Conservation (phyloP, 2,888 invertebrate genomes). For the Agrochola lota region DNA sequence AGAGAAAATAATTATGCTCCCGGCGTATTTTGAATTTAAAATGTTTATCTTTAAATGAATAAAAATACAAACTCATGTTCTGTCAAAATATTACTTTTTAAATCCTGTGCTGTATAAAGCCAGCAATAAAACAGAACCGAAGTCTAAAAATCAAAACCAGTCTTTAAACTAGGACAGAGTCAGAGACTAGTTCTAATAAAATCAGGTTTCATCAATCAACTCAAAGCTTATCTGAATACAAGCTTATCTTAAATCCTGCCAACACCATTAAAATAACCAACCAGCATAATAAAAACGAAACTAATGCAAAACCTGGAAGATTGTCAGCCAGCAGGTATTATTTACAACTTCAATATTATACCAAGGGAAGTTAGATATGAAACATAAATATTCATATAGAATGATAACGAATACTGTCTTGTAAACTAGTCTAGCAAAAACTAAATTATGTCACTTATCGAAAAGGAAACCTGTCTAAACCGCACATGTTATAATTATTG, state of each 20-base stretch:
- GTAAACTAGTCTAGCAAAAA: conserved; percentile 52
- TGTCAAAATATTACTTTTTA: not conserved
- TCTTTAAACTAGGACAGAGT: conserved; percentile 29
- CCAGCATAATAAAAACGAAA: conserved; percentile 23
- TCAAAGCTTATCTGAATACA: conserved; percentile 31
- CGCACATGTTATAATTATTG: conserved; percentile 55
- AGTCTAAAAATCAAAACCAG: conserved; percentile 17
- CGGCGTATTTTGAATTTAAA: not conserved
- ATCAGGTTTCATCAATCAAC: conserved; percentile 52
- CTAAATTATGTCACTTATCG: conserved; percentile 53
- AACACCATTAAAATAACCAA: conserved; percentile 27
- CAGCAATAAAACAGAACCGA: not conserved
- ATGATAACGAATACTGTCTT: conserved; percentile 51
- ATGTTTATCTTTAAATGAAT: not conserved
- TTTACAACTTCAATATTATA: conserved; percentile 44
- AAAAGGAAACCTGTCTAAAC: conserved; percentile 54
- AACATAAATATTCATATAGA: conserved; percentile 57
- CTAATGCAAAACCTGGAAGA: conserved; percentile 24
- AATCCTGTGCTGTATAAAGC: not conserved
- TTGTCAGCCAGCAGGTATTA: conserved; percentile 14
- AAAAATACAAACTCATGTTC: not conserved
- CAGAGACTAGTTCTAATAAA: conserved; percentile 9
- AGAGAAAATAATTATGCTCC: too few species aligned
- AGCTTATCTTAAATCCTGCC: conserved; percentile 48
- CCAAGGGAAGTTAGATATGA: conserved; percentile 49